These are phyloP conservation scores for Mamestra configurata DNA, from an alignment of 1,140 invertebrate genomes.

Conservation along the genomic window DNA sequence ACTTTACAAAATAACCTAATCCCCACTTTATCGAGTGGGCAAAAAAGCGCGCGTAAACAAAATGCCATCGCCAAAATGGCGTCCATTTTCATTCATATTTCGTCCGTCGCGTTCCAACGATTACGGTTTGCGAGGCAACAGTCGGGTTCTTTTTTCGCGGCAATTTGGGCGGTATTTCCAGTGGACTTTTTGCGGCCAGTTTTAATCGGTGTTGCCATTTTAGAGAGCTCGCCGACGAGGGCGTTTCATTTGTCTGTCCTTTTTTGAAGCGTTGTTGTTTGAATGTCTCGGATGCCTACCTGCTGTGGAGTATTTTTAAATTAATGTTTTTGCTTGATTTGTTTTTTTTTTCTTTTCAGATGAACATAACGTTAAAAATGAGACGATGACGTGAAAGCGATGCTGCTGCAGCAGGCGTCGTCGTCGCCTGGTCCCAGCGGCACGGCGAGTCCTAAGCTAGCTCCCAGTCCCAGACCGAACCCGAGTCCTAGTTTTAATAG, in stretches of 20 bases:
- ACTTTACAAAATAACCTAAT: slow-evolving; percentile 61
- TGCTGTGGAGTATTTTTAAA: slow-evolving; percentile 27
- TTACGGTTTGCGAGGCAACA: slow-evolving; percentile 71
- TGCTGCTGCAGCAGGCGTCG: slow-evolving; percentile 85
- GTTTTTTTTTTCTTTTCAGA: slow-evolving; percentile 66
- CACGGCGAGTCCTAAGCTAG: slow-evolving; percentile 80
- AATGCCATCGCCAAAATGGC: slow-evolving; percentile 67
- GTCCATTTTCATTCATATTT: slow-evolving; percentile 71
- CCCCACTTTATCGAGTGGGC: slow-evolving; percentile 62
- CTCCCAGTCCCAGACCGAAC: slow-evolving; percentile 69
- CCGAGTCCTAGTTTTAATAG: slow-evolving; percentile 71
- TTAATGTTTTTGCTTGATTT: slow-evolving; percentile 26
- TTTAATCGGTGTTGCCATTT: slow-evolving; percentile 82
- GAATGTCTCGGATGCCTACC: slow-evolving; percentile 46
- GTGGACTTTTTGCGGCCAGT: slow-evolving; percentile 77
- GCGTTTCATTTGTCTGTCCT: slow-evolving; percentile 68
- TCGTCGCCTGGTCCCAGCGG: slow-evolving; percentile 82
- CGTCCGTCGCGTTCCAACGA: slow-evolving; percentile 70
- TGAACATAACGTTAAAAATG: slow-evolving; percentile 67
- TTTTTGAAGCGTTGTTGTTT: slow-evolving; percentile 48
- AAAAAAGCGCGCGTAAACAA: slow-evolving; percentile 68
- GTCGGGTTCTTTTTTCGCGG: slow-evolving; percentile 70
- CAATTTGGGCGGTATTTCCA: slow-evolving; percentile 74
- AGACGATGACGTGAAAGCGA: slow-evolving; percentile 81
- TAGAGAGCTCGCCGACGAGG: slow-evolving; percentile 59